These are phyloP conservation scores for Holacanthus passer DNA, from an alignment of 2,113 vertebrate genomes.

Conservation along the genomic window DNA sequence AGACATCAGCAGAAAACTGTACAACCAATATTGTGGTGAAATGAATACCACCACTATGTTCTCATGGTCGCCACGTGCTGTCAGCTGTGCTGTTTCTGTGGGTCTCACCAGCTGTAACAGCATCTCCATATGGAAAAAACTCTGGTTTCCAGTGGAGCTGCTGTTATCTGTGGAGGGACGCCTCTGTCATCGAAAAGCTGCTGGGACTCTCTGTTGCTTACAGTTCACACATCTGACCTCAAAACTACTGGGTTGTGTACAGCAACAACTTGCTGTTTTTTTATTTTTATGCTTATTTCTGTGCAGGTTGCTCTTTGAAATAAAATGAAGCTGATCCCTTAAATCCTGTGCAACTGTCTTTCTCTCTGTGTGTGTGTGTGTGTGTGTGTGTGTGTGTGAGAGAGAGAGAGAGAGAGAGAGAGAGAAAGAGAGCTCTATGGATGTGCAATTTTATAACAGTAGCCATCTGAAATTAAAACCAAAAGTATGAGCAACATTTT, in stretches of 20 bases:
- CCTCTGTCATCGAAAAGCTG: constrained; percentile 60
- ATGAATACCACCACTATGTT: not conserved
- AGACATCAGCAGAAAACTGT: constrained; percentile 16
- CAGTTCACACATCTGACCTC: constrained; percentile 5
- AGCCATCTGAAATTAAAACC: not conserved
- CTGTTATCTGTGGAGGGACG: constrained; percentile 84
- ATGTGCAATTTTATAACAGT: not conserved
- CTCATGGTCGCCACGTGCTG: not conserved
- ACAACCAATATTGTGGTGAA: not conserved
- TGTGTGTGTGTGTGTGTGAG: not conserved
- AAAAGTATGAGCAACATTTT: not conserved
- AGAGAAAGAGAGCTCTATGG: not conserved
- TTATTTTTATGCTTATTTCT: constrained; percentile 13
- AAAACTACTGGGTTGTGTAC: not conserved
- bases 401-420: not conserved
- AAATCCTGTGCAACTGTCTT: constrained; percentile 1
- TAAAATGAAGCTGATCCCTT: constrained; percentile 24
- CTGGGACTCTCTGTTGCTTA: not conserved
- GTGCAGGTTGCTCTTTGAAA: constrained; percentile 19
- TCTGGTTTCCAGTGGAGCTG: constrained; percentile 84
- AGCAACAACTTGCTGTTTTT: not conserved
- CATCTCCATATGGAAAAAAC: constrained; percentile 85
- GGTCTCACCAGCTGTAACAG: constrained; percentile 87
- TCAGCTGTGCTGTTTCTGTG: constrained; percentile 61
- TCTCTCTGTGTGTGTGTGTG: not conserved